Conservation (phyloP, 2,797 vertebrate genomes). For the Gambelia wislizenii region DNA sequence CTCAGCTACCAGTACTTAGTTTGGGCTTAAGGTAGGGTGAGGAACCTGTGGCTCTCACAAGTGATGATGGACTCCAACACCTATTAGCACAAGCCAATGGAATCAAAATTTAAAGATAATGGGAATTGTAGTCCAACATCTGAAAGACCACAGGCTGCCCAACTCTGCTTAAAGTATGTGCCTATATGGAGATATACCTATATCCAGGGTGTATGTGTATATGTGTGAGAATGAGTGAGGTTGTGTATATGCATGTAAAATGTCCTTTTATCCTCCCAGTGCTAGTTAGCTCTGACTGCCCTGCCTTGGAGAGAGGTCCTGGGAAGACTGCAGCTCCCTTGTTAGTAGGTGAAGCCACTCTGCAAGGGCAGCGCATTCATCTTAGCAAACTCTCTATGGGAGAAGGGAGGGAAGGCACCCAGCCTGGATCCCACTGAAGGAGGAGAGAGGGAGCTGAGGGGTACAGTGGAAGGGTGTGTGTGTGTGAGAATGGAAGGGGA, state of each 20-base stretch:
- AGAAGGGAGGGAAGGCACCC: neutral
- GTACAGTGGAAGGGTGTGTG: neutral
- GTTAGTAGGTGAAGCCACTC: neutral
- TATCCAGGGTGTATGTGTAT: neutral
- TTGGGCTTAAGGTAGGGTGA: neutral
- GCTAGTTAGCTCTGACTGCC: neutral
- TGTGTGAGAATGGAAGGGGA: neutral
- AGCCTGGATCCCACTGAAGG: conserved; percentile 36
- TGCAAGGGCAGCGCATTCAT: neutral
- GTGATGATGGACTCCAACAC: neutral
- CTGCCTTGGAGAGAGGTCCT: neutral
- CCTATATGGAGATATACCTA: neutral
- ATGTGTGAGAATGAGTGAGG: neutral
- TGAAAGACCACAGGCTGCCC: neutral
- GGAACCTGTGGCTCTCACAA: neutral
- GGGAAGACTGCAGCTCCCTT: neutral
- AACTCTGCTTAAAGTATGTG: neutral
- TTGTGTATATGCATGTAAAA: neutral
- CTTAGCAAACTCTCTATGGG: neutral
- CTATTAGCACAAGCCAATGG: neutral
- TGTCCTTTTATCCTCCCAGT: neutral
- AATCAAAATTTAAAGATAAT: neutral
- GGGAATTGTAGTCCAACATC: neutral
- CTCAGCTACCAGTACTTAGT: neutral
- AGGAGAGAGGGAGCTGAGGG: conserved; percentile 11